These are phyloP conservation scores for Trichacis sp. DNA, from an alignment of 2,888 invertebrate species.

Conservation along the genomic window DNA sequence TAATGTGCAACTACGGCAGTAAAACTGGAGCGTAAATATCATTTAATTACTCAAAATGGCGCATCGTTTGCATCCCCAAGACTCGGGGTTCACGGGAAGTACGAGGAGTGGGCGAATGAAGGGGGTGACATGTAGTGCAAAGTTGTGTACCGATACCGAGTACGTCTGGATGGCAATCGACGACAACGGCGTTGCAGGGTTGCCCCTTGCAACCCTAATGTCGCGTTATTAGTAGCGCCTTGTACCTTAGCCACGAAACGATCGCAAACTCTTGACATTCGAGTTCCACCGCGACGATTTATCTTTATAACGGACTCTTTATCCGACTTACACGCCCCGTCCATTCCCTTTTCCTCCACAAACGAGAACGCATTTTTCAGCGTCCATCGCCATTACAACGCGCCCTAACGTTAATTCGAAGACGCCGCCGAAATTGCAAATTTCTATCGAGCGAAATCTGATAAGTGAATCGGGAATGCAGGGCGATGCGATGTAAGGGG, in stretches of 20 bases:
- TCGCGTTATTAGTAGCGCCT: conserved; percentile 43
- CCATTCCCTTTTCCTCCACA: background rate
- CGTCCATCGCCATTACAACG: no score
- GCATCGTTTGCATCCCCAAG: conserved; percentile 22
- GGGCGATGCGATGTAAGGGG: background rate
- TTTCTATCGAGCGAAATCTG: background rate
- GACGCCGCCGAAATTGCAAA: background rate
- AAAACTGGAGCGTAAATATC: conserved; percentile 10
- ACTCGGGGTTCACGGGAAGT: no score
- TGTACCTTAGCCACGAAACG: background rate
- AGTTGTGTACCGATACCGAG: conserved; percentile 54
- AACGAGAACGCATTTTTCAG: no score
- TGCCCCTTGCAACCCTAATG: conserved; percentile 38
- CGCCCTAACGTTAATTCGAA: background rate
- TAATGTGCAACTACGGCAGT: background rate
- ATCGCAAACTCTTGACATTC: background rate
- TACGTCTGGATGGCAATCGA: conserved; percentile 37
- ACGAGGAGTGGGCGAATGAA: no score
- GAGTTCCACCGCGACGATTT: background rate
- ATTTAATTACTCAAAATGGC: conserved; percentile 41
- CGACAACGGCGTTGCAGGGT: no score
- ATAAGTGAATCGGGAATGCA: background rate
- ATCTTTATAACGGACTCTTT: conserved; percentile 1
- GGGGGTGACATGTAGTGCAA: conserved; percentile 48
- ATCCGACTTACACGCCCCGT: background rate